Evolutionary conservation across 2,888 invertebrate species (phyloP), one percentile per base, ranked within the genome.

Genomic region (Sarcophaga rosellei): DNA sequence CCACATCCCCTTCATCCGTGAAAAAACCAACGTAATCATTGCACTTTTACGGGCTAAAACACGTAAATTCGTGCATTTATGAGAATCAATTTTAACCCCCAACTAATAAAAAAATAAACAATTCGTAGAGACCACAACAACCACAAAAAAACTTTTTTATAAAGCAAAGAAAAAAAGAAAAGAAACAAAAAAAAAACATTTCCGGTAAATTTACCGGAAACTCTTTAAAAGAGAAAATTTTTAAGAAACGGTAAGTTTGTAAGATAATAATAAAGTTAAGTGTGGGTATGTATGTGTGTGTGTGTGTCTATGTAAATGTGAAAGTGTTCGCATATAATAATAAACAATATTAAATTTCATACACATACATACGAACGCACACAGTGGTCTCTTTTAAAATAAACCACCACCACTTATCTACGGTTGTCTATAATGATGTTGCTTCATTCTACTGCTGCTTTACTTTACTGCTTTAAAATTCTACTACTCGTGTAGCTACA

Each of bases 161-260:
- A 10, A 35, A 35, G 10, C 35, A 35, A 35, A 35, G 10, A 8
- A 35, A 35, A 35, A 35, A 35, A 35, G 1, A 4, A 35, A 35
- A 6, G 1, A 35, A 35, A 35, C 0, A 35, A 35, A 35, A 1
- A 35, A 35, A 35, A 35, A 70, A 79, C 65, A 25, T 79, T 79
- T 74, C 68, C 73, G 66, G 59, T 45, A 80, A 74, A 61, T 80
- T 73, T 81, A 74, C 81, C 68, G 61, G 61, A 62, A 35, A 35
- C 10, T 35, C 35, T 35, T 35, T 35, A 35, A 35, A 35, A 35
- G 35, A 35, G 35, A 35, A 10, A 35, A 35, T 35, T 35, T 35
- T 35, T 35, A 35, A 35, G 35, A 35, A 35, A 35, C 61, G 63
- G 66, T 66, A 35, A 62, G 63, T 45, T n/a, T 25, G 63, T 61